Evolutionary conservation across 2,888 invertebrate species (phyloP), one percentile per base, ranked within the genome.

Genomic region (Halocaridina rubra): DNA sequence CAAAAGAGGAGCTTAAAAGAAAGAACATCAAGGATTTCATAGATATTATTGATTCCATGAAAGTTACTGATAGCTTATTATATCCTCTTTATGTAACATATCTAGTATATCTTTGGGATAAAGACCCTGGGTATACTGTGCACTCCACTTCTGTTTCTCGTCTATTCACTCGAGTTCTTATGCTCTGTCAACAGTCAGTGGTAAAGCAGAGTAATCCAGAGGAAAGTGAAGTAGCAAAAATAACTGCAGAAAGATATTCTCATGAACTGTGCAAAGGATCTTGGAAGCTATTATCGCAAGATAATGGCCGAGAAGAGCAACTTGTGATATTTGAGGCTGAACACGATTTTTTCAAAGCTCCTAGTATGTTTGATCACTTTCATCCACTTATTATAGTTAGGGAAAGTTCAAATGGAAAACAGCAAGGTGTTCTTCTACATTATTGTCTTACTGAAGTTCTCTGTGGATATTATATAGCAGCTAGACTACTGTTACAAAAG

Each of bases 61-160:
- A 57, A 30, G 30, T 24, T 22, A 71, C 39, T 32, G 61, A 59
- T 3, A 67, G 32, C 1, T 27, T 84, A 32, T 4, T 71, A 61
- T 84, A 78, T 30, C 82, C 82, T 29, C 72, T 84, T 7, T 77
- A 69, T 32, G 10, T 84, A 27, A 59, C 78, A 22, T 84, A 84
- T 13, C n/a, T 84, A 4, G 4, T 84, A 72, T 46, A 84, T 30
- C 19, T 84, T 29, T 84, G 82, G 82, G 72, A 33, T 27, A 10
- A 33, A 4, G 61, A 78, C 24, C 78, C 82, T 7, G 16, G 16
- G 5, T 32, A 71, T 30, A 61, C 57, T 5, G 22, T 72, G 5
- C 72, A 61, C 5, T 57, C 72, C 8, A 72, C 78, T 22, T 46
- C 72, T 3, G 30, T 84, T 27, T 84, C 82, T 7, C 69, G 72